Conservation (phyloP, 2,888 invertebrate genomes). For the Prosopocoilus inquinatus region DNA sequence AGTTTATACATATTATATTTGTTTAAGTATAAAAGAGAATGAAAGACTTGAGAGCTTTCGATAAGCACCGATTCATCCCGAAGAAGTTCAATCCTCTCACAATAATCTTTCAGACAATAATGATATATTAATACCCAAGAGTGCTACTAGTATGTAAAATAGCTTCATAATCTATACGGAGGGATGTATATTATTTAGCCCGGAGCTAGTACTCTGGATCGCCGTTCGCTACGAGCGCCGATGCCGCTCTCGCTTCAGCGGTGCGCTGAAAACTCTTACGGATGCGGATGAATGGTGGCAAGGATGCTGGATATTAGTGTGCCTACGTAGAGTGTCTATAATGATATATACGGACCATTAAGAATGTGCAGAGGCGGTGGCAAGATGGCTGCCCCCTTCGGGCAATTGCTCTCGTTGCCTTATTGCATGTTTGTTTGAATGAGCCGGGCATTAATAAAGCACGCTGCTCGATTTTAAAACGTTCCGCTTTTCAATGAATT, state of each 20-base stretch:
- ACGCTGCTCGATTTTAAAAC: slow-evolving; percentile 6
- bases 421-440: slow-evolving; percentile 24
- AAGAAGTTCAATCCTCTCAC: slow-evolving; percentile 27
- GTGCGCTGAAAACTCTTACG: slow-evolving; percentile 1
- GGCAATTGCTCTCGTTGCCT: slow-evolving; percentile 23
- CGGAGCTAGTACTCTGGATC: slow-evolving; percentile 30
- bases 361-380: slow-evolving; percentile 47
- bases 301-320: slow-evolving; percentile 41
- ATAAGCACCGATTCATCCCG: slow-evolving; percentile 16
- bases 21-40: no score
- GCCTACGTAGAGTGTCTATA: slow-evolving; percentile 52
- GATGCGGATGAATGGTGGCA: slow-evolving; percentile 33
- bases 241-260: background rate
- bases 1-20: no score
- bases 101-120: slow-evolving; percentile 45
- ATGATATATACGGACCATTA: slow-evolving; percentile 49
- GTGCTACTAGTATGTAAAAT: slow-evolving; percentile 52
- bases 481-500: background rate
- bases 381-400: slow-evolving; percentile 39
- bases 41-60: background rate
- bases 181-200: slow-evolving; percentile 47
- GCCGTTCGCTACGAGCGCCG: slow-evolving; percentile 26
- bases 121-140: slow-evolving; percentile 49
- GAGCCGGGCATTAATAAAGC: slow-evolving; percentile 13
- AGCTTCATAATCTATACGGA: slow-evolving; percentile 50